Percentiles rank a stretch among this genome's conserved stretches.
phyloP scores from a whole-genome alignment of 2,888 invertebrate species.

The Melikaiella ostensackeni region DNA sequence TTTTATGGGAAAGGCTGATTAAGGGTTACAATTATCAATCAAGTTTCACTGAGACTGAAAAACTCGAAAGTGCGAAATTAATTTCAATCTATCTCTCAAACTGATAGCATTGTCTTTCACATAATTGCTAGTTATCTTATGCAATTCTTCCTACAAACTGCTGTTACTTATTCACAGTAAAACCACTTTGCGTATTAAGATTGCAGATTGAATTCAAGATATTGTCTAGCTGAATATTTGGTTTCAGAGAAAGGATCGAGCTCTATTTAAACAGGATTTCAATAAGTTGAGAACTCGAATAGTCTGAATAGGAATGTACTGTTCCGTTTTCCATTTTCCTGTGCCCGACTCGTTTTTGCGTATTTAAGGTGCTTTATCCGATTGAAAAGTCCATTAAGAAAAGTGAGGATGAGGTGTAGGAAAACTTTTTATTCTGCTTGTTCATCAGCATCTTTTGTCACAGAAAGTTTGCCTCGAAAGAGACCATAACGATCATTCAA shows the following conservation, averaged over 20 bases:
- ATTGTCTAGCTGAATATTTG: no score
- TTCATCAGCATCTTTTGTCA: slow-evolving; percentile 29
- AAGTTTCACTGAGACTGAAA: background rate
- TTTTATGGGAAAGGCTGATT: no score
- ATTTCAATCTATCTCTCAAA: no score
- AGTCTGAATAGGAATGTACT: background rate
- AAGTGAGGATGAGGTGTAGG: background rate
- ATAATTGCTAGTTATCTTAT: slow-evolving; percentile 15
- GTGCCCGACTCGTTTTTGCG: background rate
- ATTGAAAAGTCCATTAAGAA: slow-evolving; percentile 2
- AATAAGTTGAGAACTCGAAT: background rate
- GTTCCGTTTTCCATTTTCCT: background rate
- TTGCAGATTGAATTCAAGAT: no score
- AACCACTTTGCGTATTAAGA: no score
- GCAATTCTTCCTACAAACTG: background rate
- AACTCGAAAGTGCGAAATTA: background rate
- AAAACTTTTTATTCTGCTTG: background rate
- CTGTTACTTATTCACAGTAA: background rate
- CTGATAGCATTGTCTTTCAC: background rate
- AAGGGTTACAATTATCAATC: background rate
- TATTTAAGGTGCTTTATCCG: background rate
- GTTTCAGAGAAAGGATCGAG: no score
- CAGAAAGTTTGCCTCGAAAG: background rate
- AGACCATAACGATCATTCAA: slow-evolving; percentile 10
- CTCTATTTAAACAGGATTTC: background rate